Base-by-base conservation (phyloP, 2,888 invertebrate species). In the Hemithea aestivaria region DNA sequence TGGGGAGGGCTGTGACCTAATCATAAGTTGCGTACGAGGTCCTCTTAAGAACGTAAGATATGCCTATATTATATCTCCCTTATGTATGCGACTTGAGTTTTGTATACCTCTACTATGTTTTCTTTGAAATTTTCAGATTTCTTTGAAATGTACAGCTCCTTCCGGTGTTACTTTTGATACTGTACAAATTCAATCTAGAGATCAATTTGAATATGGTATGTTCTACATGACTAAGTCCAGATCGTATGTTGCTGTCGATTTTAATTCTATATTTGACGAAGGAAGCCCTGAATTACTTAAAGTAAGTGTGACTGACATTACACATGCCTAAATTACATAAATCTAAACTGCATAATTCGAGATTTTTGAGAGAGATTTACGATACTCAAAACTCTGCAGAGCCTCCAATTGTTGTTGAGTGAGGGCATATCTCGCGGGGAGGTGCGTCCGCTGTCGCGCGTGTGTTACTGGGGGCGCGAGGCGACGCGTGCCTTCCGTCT, bases 41-140 rank as follows among this genome's bases (percentile, higher is more conserved):
- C 51, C 58, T 2, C 50, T 76, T 2, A 77, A 65, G 51, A 59
- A 68, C 34, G 81, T 82, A 60, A 56, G 68, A n/a, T n/a, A n/a
- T n/a, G n/a, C n/a, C n/a, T n/a, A n/a, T n/a, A n/a, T n/a, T n/a
- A n/a, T n/a, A n/a, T n/a, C n/a, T n/a, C n/a, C n/a, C n/a, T n/a
- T n/a, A n/a, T n/a, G n/a, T n/a, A n/a, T n/a, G n/a, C n/a, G n/a
- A n/a, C n/a, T n/a, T n/a, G n/a, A n/a, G n/a, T n/a, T n/a, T n/a
- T n/a, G n/a, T n/a, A n/a, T n/a, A n/a, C n/a, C n/a, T n/a, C n/a
- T n/a, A n/a, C n/a, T 20, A n/a, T 20, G 1, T 3, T 25, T 23
- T 26, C 7, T 21, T n/a, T n/a, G n/a, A n/a, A n/a, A n/a, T 9
- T 58, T 59, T 3, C 45, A 72, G 72, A 31, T 27, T 7, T 46